Base-by-base conservation (phyloP, 2,888 invertebrate species). In the Cantharis lateralis region DNA sequence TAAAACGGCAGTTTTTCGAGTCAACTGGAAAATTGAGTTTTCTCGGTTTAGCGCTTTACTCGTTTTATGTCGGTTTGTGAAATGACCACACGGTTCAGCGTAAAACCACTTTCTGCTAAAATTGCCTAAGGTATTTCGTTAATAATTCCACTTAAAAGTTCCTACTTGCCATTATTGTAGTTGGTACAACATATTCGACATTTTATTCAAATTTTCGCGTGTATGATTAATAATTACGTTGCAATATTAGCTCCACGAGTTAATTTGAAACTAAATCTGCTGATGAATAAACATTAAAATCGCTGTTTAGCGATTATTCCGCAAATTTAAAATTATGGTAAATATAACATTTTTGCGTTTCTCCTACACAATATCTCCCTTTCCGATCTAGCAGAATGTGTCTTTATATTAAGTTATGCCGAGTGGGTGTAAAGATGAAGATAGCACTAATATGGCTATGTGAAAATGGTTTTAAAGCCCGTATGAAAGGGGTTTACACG, bases 401-500 rank as follows among this genome's bases (percentile, higher is more conserved):
- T 18, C 62, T 26, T 72, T 63, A 72, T 73, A 73, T 68, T 69
- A 68, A 62, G 75, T 61, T 62, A 71, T 71, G 71, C 71, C 64
- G 75, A 75, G 71, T 75, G 75, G 71, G 75, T 71, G 75, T 75
- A 75, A 75, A 75, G 75, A 75, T 75, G 75, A 68, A 71, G 73
- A 73, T 73, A 73, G 62, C 61, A 62, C 69, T 73, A 73, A 73
- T 73, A 69, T 73, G 69, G 68, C 73, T 62, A 62, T 73, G 69
- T 71, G 75, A 75, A 71, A 75, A 64, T 62, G 71, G 68, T 71
- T 70, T 72, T 68, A 73, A 32, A 77, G 68, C 70, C 77, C 78
- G 78, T 77, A 78, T 79, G 75, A 79, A 80, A 80, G 77, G 77
- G 80, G 79, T 79, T 48, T 79, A 78, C 77, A 77, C 77, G 78